Base-by-base conservation (phyloP, 1,140 invertebrate species). In the Atopsyche davidsoni region DNA sequence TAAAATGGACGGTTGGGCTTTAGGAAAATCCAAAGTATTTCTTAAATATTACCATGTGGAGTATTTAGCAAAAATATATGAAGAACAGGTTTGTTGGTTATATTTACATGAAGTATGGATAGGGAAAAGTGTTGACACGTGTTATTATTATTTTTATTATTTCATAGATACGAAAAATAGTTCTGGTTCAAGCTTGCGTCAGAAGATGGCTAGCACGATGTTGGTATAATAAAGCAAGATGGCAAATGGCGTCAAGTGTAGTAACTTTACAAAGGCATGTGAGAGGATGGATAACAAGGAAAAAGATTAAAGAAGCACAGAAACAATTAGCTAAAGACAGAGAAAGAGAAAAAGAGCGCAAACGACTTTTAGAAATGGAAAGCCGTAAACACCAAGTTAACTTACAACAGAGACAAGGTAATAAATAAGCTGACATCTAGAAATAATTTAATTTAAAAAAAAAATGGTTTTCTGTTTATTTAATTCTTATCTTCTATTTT, bases 1-100 rank as follows among this genome's bases (percentile, higher is more conserved):
- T 0, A 83, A 83, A 63, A 81, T 91, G 78, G 85, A 89, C 54
- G 83, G 86, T 25, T 91, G 85, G 83, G 86, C 86, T 9, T 68
- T 91, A n/a, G 87, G 87, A 16, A 86, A 85, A 60, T 84, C 85
- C 0, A 91, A 89, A 79, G 86, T 92, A 3, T 92, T 92, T 63
- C 72, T 92, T 0, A 90, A 90, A 60, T 91, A 91, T 64, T 91
- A 90, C 60, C 87, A 91, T 60, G 79, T 89, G 1, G 87, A 92
- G 67, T 82, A 86, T 52, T 68, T 92, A 1, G 80, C 86, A 0
- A 83, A 86, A 62, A 71, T 85, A 59, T 89, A 87, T 64, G 86
- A 90, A 63, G 79, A 85, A 50, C 76, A 83, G 63, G 76, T 80
- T 16, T 59, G 50, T 28, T 50, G 4, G 13, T 17, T 16, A 46